Base-by-base conservation (phyloP, 2,797 vertebrate species). In the Chrosomus eos region DNA sequence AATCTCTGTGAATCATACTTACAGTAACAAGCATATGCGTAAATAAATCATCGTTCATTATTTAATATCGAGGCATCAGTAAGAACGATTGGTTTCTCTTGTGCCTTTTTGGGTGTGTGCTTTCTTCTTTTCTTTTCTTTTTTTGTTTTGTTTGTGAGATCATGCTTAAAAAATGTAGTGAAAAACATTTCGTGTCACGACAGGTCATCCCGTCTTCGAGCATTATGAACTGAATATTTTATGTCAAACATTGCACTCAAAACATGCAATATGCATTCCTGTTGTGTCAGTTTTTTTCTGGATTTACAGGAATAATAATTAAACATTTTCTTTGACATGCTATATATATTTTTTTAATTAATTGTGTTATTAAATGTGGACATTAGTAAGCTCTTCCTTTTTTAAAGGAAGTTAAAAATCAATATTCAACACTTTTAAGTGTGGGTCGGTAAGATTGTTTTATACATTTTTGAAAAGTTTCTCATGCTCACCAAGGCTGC, bases 171-270 rank as follows among this genome's bases (percentile, higher is more conserved):
- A 99, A 98, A 99, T 98, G 95, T 95, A 96, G 93, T 95, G 95
- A 97, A 98, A 98, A 97, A 97, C 96, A 97, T 92, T 97, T 97
- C 98, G 84, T 97, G 97, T 96, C 95, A 87, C 95, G 91, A 97
- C 98, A 95, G 95, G 98, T 98, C 97, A 91, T 94, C 94, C 95
- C 94, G 93, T 95, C 95, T 96, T 97, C 96, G 97, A 96, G 94
- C 93, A 93, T 95, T 96, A 97, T 95, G 95, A 94, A 94, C 89
- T 89, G 92, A 92, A 94, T 95, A 85, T 95, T 87, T 91, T 82
- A 90, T 90, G 92, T 92, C 90, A 87, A 87, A 85, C 84, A 75
- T 85, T 81, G 76, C 85, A 83, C 87, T 93, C 90, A 88, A 92
- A 93, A 89, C 89, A 90, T 73, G 86, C 84, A 71, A 86, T 55